Evolutionary conservation across 2,888 invertebrate species (phyloP).

Genomic region (Protophormia terraenovae): DNA sequence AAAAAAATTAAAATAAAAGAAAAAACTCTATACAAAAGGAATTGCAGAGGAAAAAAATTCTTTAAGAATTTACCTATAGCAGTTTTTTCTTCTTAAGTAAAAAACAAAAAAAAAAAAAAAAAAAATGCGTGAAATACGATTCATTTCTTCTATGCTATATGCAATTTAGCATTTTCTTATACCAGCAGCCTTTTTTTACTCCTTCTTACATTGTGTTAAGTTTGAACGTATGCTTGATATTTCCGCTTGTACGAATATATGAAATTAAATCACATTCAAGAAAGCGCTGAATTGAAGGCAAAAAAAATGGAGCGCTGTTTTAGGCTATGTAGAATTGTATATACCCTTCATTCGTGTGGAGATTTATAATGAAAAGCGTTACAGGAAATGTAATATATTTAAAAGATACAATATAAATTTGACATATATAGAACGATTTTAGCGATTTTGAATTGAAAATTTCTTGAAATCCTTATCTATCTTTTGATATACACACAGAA

Average conservation of each 20-base stretch:
- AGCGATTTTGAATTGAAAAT: too few species aligned
- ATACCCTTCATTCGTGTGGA: too few species aligned
- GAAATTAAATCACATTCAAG: conserved; percentile 57
- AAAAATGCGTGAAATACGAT: conserved; percentile 28
- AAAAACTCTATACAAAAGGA: background rate
- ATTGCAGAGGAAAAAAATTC: background rate
- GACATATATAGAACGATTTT: too few species aligned
- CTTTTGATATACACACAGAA: too few species aligned
- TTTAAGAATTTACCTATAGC: conserved; percentile 14
- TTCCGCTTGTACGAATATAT: conserved; percentile 53
- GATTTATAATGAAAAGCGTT: too few species aligned
- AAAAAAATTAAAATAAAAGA: background rate
- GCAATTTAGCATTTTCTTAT: conserved; percentile 18
- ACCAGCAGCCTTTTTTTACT: background rate
- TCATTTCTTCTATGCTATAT: background rate
- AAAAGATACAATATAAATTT: too few species aligned
- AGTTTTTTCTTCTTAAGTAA: too few species aligned
- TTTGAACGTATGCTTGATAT: conserved; percentile 53
- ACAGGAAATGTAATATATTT: too few species aligned
- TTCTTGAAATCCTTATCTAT: too few species aligned
- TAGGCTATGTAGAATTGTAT: too few species aligned
- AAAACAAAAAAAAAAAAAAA: background rate
- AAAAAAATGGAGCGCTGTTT: too few species aligned
- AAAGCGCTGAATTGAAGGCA: conserved; percentile 19
- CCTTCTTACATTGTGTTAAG: conserved; percentile 1